Evolutionary conservation across 2,888 invertebrate genomes (phyloP), one percentile per base, ranked within the genome.

Genomic region (Ganaspis brasiliensis): DNA sequence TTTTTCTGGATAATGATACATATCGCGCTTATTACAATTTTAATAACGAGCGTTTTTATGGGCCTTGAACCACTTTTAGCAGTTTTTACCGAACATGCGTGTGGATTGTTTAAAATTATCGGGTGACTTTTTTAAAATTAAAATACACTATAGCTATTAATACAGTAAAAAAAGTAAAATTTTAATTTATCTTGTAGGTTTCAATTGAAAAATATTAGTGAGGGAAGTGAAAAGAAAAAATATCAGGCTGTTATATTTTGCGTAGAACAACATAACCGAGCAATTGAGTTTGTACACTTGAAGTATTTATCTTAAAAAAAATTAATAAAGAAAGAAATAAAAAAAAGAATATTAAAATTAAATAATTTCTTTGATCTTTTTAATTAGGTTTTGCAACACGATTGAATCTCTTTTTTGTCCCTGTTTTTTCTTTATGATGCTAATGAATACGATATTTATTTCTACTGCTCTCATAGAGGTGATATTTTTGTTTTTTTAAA

Each of bases 261-360:
- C 35, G 16, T 61, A 31, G 16, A 31, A n/a, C 61, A 61, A 61
- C 61, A 61, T 35, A 61, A 61, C 19, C 61, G 61, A 10, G 35
- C 35, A 19, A 61, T 61, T 37, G 19, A 61, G 61, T 61, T 35
- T 35, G 61, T 61, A 61, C 35, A 16, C 24, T 59, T 31, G 5
- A 26, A 56, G 21, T 4, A 10, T 14, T 24, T 6, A 56, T 52
- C n/a, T 6, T 52, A 6, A 24, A 56, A 21, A 56, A 21, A 12
- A 56, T 19, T 14, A 24, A 57, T 57, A 24, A 24, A 57, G n/a
- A 10, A 12, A 19, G 55, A 21, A 19, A 56, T 56, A 21, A 35
- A 35, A 35, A 35, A 35, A 35, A 35, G 9, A 35, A 6, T 35
- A 35, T 35, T 35, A 35, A 35, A 21, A 56, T 26, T n/a, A 31